These are phyloP conservation scores for Drosophila atripex DNA, from an alignment of 2,888 invertebrate species.

Conservation along the genomic window DNA sequence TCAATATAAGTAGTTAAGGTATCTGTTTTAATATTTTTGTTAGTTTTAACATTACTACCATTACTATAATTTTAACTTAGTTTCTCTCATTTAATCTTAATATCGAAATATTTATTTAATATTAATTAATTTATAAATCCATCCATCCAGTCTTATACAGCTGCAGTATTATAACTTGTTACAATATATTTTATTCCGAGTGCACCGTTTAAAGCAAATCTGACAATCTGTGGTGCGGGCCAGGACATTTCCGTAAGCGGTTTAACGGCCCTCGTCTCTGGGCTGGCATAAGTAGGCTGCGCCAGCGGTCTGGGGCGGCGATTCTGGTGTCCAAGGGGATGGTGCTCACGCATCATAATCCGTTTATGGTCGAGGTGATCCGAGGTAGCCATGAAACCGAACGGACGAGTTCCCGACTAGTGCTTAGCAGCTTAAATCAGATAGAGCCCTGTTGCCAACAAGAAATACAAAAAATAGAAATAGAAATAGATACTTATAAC, in stretches of 20 bases:
- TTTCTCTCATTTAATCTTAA: no score
- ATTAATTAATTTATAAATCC: no score
- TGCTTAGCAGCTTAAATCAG: neutral
- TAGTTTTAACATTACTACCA: no score
- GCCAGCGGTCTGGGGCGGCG: neutral
- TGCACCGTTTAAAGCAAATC: slow-evolving; percentile 38
- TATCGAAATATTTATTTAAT: no score
- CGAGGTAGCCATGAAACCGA: neutral
- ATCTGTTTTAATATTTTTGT: no score
- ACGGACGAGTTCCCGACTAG: neutral
- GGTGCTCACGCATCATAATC: slow-evolving; percentile 36
- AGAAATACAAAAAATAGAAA: neutral
- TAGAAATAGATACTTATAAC: neutral
- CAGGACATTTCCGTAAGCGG: slow-evolving; percentile 45
- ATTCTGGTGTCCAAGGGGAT: no score
- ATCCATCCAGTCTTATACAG: no score
- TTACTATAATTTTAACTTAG: no score
- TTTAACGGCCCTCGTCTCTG: slow-evolving; percentile 43
- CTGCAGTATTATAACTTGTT: no score
- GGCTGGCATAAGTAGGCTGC: slow-evolving; percentile 43
- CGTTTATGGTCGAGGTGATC: slow-evolving; percentile 24
- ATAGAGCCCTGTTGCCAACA: neutral
- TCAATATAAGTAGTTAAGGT: no score
- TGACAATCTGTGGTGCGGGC: neutral
- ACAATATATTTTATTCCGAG: slow-evolving; percentile 12